Conservation (phyloP, 2,113 vertebrate genomes). For the Brachypodius melanocephalos region DNA sequence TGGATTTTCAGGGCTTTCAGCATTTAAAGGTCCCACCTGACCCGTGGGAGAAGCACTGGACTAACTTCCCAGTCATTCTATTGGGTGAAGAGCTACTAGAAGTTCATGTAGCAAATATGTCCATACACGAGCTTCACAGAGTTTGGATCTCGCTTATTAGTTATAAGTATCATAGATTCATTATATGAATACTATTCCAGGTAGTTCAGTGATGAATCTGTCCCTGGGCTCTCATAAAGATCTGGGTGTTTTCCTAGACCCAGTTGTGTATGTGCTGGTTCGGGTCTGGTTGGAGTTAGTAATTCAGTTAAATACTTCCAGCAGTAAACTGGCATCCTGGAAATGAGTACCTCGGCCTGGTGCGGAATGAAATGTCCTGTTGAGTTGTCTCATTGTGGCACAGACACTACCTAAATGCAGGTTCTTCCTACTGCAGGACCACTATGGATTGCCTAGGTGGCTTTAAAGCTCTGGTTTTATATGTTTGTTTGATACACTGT, state of each 20-base stretch:
- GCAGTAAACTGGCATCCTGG: neutral
- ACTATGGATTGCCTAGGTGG: neutral
- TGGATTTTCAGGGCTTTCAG: neutral
- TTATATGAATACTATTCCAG: accelerated
- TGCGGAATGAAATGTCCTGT: neutral
- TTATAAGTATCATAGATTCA: neutral
- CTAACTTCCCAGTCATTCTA: neutral
- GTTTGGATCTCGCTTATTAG: neutral
- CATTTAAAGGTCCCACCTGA: neutral
- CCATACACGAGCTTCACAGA: accelerated
- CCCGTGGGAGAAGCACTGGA: neutral
- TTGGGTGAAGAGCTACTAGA: neutral
- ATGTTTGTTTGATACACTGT: neutral
- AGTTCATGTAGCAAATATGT: accelerated
- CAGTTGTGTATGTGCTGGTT: neutral
- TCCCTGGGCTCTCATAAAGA: neutral
- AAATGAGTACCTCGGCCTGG: neutral
- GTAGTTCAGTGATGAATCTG: accelerated
- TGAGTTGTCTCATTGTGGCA: neutral
- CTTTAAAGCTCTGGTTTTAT: neutral
- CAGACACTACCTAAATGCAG: accelerated
- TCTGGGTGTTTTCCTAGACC: neutral
- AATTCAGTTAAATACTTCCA: neutral
- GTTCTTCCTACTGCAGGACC: neutral
- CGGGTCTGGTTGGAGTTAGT: neutral